These are phyloP conservation scores for Amphipyra berbera DNA, from an alignment of 2,888 invertebrate genomes.

Conservation along the genomic window DNA sequence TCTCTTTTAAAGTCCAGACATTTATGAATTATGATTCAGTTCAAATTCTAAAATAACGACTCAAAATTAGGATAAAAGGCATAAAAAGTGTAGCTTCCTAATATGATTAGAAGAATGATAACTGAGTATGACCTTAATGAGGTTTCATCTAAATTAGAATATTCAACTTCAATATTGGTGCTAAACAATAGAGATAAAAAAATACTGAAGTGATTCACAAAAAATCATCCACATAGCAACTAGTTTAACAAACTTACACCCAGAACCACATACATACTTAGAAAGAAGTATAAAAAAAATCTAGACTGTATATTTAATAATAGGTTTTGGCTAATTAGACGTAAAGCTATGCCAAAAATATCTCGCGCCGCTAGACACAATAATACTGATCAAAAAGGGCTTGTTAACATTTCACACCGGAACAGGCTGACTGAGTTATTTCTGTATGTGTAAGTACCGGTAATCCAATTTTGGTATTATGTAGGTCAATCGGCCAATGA, in stretches of 20 bases:
- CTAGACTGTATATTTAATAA: neutral
- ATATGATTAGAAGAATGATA: too few species aligned
- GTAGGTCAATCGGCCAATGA: conserved; percentile 39
- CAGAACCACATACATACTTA: neutral
- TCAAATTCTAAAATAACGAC: neutral
- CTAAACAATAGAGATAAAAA: too few species aligned
- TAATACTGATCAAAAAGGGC: neutral
- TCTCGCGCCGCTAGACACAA: neutral
- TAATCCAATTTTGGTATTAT: conserved; percentile 28
- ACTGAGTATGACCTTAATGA: too few species aligned
- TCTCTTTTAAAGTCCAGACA: too few species aligned
- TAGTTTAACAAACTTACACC: neutral
- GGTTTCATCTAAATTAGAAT: neutral
- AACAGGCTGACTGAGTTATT: conserved; percentile 6
- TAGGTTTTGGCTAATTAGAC: neutral
- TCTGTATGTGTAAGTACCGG: conserved; percentile 22
- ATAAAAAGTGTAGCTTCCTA: too few species aligned
- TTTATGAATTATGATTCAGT: too few species aligned
- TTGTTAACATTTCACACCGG: conserved; percentile 7
- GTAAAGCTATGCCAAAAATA: conserved; percentile 15
- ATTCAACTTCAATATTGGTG: too few species aligned
- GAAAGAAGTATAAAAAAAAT: neutral
- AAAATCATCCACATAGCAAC: too few species aligned
- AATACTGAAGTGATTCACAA: too few species aligned
- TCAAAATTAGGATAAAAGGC: neutral